These are phyloP conservation scores for Oophaga pumilio DNA, from an alignment of 2,113 vertebrate species.

Conservation along the genomic window DNA sequence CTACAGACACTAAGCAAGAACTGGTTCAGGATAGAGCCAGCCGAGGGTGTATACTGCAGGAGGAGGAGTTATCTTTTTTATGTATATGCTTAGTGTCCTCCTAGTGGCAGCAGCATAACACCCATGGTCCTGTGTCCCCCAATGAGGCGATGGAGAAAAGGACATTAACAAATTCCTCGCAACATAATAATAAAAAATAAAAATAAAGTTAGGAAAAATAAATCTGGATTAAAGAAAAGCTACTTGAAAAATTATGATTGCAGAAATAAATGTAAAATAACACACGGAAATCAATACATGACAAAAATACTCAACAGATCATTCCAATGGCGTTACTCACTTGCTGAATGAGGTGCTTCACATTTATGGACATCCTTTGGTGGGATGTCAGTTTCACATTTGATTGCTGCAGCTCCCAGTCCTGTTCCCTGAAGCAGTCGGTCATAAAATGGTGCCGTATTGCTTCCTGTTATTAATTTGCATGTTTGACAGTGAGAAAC, in stretches of 20 bases:
- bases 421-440: constrained; percentile 11
- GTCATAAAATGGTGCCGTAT: constrained; percentile 14
- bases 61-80: no score
- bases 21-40: no score
- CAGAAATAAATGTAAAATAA: neutral
- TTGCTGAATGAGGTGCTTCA: constrained; percentile 22
- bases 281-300: neutral
- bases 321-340: constrained; percentile 12
- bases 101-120: no score
- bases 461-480: constrained; percentile 14
- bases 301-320: neutral
- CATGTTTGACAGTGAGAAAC: constrained; percentile 9
- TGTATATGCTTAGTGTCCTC: no score
- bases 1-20: no score
- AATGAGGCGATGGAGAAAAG: no score
- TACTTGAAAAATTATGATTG: neutral
- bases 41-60: no score
- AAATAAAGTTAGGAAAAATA: neutral
- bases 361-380: constrained; percentile 27
- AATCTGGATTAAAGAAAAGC: neutral
- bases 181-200: neutral
- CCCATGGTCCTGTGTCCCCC: no score
- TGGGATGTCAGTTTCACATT: neutral
- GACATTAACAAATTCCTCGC: neutral
- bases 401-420: constrained; percentile 5